Conservation (phyloP, 2,113 vertebrate species). For the Stegastes partitus region DNA sequence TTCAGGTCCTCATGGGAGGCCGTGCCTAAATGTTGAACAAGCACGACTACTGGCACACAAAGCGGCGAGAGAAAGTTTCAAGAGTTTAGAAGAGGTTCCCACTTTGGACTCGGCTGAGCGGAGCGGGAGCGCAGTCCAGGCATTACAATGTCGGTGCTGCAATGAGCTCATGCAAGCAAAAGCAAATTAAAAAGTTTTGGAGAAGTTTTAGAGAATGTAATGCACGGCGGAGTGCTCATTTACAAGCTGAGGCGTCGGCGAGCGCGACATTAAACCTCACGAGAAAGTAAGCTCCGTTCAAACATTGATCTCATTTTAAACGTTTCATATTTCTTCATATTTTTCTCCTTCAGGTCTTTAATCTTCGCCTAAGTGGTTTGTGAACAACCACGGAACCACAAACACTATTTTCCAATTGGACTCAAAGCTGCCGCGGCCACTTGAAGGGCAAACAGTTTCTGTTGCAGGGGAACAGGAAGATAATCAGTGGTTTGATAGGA, state of each 20-base stretch:
- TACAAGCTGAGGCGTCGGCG: background rate
- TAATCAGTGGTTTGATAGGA: constrained; percentile 42
- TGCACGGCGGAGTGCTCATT: background rate
- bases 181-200: too few relatives aligned
- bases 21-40: constrained; percentile 29
- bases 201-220: too few relatives aligned
- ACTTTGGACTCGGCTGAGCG: background rate
- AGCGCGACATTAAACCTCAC: background rate
- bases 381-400: constrained; percentile 4
- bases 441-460: constrained; percentile 7
- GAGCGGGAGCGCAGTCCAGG: constrained; percentile 5
- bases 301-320: background rate
- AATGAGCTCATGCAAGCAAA: background rate
- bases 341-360: background rate
- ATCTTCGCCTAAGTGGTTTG: background rate
- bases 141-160: background rate
- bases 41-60: constrained; percentile 34
- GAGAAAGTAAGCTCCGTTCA: background rate
- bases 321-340: background rate
- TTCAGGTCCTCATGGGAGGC: constrained; percentile 35
- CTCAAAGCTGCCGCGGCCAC: constrained; percentile 5
- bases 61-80: constrained; percentile 12
- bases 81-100: constrained; percentile 7
- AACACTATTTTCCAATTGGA: background rate
- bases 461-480: constrained; percentile 19